phyloP scores from a whole-genome alignment of 1,140 invertebrate species.

The Caenorhabditis inopinata region DNA sequence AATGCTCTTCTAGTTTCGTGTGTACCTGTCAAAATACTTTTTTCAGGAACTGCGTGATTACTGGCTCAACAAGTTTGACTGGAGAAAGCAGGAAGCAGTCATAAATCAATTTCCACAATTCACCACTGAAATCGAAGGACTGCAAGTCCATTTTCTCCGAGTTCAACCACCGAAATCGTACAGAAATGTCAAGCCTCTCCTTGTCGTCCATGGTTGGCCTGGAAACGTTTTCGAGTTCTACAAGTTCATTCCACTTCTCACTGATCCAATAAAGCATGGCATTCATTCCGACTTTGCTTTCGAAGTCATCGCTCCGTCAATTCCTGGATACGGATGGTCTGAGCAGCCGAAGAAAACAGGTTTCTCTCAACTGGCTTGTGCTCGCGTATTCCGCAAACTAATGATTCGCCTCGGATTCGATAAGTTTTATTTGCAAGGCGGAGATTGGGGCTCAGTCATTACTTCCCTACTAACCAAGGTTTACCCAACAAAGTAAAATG shows the following conservation, averaged over 20 bases:
- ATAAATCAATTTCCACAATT: slow-evolving; percentile 77
- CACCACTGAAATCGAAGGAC: slow-evolving; percentile 73
- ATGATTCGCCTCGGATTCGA: slow-evolving; percentile 78
- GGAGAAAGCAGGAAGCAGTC: slow-evolving; percentile 73
- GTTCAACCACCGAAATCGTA: slow-evolving; percentile 56
- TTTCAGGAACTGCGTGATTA: slow-evolving; percentile 70
- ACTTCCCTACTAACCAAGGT: slow-evolving; percentile 71
- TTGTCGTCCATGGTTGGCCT: slow-evolving; percentile 86
- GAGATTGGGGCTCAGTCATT: slow-evolving; percentile 73
- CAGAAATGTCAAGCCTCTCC: slow-evolving; percentile 70
- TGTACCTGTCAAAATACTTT: no score
- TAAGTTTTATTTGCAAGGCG: slow-evolving; percentile 81
- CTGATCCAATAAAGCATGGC: slow-evolving; percentile 67
- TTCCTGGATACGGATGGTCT: slow-evolving; percentile 83
- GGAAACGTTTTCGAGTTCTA: slow-evolving; percentile 83
- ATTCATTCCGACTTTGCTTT: slow-evolving; percentile 72
- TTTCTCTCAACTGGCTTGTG: slow-evolving; percentile 71
- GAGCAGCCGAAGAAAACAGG: slow-evolving; percentile 71
- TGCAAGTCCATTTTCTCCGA: slow-evolving; percentile 68
- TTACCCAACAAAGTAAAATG: slow-evolving; percentile 73
- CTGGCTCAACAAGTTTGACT: slow-evolving; percentile 77
- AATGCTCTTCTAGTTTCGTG: no score
- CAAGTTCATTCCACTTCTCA: slow-evolving; percentile 76
- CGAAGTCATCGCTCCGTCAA: slow-evolving; percentile 77
- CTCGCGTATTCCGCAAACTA: slow-evolving; percentile 77